A percentile compares a stretch with the other conserved stretches of the same genome.
Evolutionary conservation across 2,797 vertebrate genomes (phyloP).

Genomic region (Artibeus jamaicensis): DNA sequence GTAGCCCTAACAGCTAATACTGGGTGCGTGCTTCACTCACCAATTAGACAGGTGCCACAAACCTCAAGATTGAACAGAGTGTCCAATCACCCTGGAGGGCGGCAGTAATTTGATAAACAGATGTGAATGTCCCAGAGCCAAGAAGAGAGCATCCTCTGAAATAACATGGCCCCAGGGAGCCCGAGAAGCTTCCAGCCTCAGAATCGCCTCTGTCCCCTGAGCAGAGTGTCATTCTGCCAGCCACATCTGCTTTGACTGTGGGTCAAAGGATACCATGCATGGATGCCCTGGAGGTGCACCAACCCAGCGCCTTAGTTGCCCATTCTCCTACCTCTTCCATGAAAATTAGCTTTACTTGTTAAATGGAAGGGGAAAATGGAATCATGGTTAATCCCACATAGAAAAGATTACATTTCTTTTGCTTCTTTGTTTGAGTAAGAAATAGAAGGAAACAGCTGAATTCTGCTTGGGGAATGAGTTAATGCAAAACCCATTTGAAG

Average conservation of each 20-base stretch:
- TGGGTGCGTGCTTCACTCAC: background rate
- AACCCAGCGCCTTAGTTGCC: background rate
- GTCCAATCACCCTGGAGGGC: background rate
- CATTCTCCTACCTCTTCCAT: background rate
- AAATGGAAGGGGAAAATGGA: background rate
- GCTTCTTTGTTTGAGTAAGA: background rate
- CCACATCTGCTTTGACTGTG: background rate
- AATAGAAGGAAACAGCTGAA: slow-evolving; percentile 2
- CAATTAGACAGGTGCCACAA: background rate
- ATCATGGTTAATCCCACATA: background rate
- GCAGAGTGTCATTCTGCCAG: background rate
- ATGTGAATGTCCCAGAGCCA: background rate
- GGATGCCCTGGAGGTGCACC: background rate
- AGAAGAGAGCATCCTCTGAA: background rate
- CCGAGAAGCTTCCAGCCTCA: background rate
- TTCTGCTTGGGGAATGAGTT: background rate
- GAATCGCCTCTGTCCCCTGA: background rate
- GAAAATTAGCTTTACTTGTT: background rate
- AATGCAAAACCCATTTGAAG: background rate
- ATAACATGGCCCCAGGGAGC: background rate
- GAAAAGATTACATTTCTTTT: background rate
- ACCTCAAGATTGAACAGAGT: background rate
- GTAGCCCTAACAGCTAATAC: background rate
- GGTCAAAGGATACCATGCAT: background rate
- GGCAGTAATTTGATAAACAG: background rate